Base-by-base conservation (phyloP, 2,797 vertebrate species). In the Trachops cirrhosus region DNA sequence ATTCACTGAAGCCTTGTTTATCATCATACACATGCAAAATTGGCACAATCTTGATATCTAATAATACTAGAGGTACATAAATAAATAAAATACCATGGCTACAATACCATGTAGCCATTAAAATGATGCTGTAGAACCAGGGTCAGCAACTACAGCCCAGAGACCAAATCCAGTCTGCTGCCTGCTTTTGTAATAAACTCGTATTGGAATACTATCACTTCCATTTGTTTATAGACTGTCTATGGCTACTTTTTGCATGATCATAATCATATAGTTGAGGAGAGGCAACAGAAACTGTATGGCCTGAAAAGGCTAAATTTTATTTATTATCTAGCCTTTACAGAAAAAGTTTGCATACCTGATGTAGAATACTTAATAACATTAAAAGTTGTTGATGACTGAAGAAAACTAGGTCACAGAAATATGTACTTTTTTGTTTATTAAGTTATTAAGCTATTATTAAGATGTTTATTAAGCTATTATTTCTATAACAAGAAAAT, bases 341-440 rank as follows among this genome's bases (percentile, higher is more conserved):
- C 12, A 89, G 44, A 71, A 88, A 77, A 95, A 71, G 73, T 37
- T 57, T 74, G 48, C 22, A 92, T 52, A 87, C 9, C 50, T 16
- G 5, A 82, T 62, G 4, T 54, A 71, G n/a, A 77, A 71, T 79
- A 96, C 18, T 82, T 89, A 95, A 6, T 71, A 93, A 71, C 9
- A 80, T 75, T 64, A 87, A 89, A 87, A 73, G 3, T 77, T 82
- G 41, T 50, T 80, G 67, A 34, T 37, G 48, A 46, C 86, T 64
- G 91, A 93, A 50, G 71, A 88, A 93, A 92, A 89, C 14, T 7
- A 86, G 10, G 1, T 92, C 89, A 84, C 16, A 91, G 95, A 95
- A 93, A 71, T 87, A 91, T 37, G 37, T 39, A 48, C 22, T 87
- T 62, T 94, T 92, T 44, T 94, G 9, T 59, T 68, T 83, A 94